These are phyloP conservation scores for Thecocarcelia acutangulata DNA, from an alignment of 2,888 invertebrate species.

Conservation along the genomic window DNA sequence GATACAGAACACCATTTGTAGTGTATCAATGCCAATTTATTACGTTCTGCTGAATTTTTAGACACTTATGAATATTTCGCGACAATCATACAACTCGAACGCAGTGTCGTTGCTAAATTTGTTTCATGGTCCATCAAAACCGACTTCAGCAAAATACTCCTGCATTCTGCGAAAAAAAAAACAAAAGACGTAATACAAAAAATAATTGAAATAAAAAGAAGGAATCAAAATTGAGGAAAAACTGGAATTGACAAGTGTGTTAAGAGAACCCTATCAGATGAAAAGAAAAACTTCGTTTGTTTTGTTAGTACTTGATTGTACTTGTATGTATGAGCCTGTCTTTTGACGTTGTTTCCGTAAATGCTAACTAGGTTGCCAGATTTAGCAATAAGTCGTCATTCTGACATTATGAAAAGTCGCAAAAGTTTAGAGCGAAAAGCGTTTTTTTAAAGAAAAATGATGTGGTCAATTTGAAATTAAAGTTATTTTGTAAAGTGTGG, in stretches of 20 bases:
- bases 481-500: no score
- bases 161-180: no score
- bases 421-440: no score
- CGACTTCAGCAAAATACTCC: no score
- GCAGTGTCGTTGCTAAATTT: no score
- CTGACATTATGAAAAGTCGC: no score
- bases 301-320: neutral
- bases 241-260: conserved; percentile 57
- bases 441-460: no score
- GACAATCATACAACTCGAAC: conserved; percentile 9
- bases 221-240: conserved; percentile 24
- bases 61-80: conserved; percentile 21
- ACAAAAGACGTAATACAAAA: no score
- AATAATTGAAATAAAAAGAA: neutral
- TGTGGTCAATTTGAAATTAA: no score
- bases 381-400: no score
- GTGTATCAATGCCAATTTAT: conserved; percentile 8
- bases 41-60: conserved; percentile 18
- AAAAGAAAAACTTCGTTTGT: conserved; percentile 33
- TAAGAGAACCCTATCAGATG: conserved; percentile 48
- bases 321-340: neutral
- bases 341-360: neutral
- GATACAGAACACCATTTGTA: neutral
- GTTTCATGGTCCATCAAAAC: no score
- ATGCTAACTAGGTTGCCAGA: neutral